A percentile compares a stretch with the other conserved stretches of the same genome.
These are phyloP conservation scores for Theristicus caerulescens DNA, from an alignment of 2,113 vertebrate genomes.

Conservation along the genomic window DNA sequence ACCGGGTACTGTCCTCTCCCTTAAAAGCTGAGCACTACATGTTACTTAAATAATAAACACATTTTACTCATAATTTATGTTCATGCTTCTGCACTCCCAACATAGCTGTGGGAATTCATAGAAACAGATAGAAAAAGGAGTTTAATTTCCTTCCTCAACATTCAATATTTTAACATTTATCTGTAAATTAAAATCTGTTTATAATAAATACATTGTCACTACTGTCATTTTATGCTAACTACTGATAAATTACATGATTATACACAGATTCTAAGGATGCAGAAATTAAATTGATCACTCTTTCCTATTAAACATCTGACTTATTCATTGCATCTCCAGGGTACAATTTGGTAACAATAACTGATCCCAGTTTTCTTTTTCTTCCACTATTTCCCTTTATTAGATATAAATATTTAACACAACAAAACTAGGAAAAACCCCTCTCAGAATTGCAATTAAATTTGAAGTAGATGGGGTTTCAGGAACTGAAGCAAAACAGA, in stretches of 20 bases:
- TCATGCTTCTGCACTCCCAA: neutral
- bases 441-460: neutral
- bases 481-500: neutral
- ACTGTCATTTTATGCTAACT: neutral
- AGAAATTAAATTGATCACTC: neutral
- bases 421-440: neutral
- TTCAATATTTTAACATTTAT: neutral
- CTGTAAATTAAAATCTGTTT: neutral
- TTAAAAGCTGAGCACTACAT: neutral
- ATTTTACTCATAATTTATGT: neutral
- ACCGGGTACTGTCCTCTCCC: neutral
- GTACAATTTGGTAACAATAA: neutral
- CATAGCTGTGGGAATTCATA: neutral
- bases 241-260: neutral
- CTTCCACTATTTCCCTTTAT: neutral
- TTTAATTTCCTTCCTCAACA: neutral
- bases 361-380: neutral
- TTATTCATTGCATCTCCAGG: neutral
- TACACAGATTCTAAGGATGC: neutral
- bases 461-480: neutral
- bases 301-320: neutral
- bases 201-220: neutral
- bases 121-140: neutral
- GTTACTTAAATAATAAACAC: constrained; percentile 7
- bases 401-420: neutral